phyloP scores from a whole-genome alignment of 1,140 invertebrate genomes.

The Pinna nobilis region DNA sequence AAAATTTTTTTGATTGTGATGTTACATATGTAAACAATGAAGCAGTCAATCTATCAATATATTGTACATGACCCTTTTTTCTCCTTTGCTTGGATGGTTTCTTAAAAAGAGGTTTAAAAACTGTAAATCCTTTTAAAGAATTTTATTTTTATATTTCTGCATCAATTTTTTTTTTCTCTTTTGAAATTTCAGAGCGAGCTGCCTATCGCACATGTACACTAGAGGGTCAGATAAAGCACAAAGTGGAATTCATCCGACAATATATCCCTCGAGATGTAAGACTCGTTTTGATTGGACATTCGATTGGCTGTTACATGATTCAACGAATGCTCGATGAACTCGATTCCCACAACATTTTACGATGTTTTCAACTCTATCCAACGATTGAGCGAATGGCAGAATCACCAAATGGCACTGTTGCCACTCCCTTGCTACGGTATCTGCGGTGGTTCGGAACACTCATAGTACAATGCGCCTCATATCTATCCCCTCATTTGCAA shows the following conservation, averaged over 20 bases:
- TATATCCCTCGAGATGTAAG: conserved; percentile 79
- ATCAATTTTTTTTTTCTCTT: conserved; percentile 6
- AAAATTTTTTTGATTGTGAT: too few relatives aligned
- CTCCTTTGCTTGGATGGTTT: too few relatives aligned
- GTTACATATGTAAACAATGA: too few relatives aligned
- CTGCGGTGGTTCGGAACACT: conserved; percentile 78
- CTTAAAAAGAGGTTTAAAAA: too few relatives aligned
- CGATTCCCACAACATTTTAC: conserved; percentile 52
- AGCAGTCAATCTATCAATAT: too few relatives aligned
- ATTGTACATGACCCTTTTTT: too few relatives aligned
- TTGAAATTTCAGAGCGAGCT: conserved; percentile 49
- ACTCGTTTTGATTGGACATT: conserved; percentile 88
- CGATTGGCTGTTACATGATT: conserved; percentile 87
- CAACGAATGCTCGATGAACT: conserved; percentile 82
- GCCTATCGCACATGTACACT: conserved; percentile 79
- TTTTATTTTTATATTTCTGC: neutral
- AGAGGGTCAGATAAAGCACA: conserved; percentile 87
- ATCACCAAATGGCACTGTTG: conserved; percentile 80
- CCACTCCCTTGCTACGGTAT: conserved; percentile 76
- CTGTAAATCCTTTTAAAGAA: neutral
- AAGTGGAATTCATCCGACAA: conserved; percentile 84
- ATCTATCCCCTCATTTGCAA: conserved; percentile 76
- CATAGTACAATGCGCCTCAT: conserved; percentile 78
- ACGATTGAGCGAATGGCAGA: conserved; percentile 86
- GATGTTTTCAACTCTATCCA: conserved; percentile 84